These are phyloP conservation scores for Cacoxenus indagator DNA, from an alignment of 2,888 invertebrate genomes.

Conservation along the genomic window DNA sequence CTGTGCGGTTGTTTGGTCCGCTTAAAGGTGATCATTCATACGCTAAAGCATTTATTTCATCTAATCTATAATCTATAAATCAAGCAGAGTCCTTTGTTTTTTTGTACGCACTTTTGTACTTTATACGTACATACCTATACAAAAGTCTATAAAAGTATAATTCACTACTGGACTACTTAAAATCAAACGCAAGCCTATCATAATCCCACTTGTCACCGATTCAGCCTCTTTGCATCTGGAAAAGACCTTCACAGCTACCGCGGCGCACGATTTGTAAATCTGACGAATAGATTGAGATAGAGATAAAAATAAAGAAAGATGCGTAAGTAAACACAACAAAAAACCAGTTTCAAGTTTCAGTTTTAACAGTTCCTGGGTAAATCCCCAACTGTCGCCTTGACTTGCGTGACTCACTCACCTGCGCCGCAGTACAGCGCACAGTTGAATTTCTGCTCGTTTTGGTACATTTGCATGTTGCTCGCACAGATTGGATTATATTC, in stretches of 20 bases:
- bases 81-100: too few relatives aligned
- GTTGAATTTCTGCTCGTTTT: conserved; percentile 65
- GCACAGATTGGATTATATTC: conserved; percentile 70
- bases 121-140: too few relatives aligned
- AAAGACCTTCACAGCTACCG: conserved; percentile 63
- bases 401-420: conserved; percentile 60
- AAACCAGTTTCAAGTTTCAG: neutral
- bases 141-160: neutral
- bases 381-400: too few relatives aligned
- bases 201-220: conserved; percentile 1
- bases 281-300: conserved; percentile 30
- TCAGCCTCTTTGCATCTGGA: conserved; percentile 61
- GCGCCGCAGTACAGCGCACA: conserved; percentile 67
- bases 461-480: conserved; percentile 60
- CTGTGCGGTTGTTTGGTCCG: too few relatives aligned
- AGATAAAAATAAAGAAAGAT: neutral
- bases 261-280: conserved; percentile 64
- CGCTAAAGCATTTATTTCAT: too few relatives aligned
- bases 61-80: too few relatives aligned
- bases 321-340: neutral
- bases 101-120: too few relatives aligned
- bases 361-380: too few relatives aligned
- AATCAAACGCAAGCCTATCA: conserved; percentile 6
- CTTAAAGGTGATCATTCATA: too few relatives aligned
- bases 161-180: too few relatives aligned